Evolutionary conservation across 1,140 invertebrate genomes (phyloP).

Genomic region (Danaus melanippus): DNA sequence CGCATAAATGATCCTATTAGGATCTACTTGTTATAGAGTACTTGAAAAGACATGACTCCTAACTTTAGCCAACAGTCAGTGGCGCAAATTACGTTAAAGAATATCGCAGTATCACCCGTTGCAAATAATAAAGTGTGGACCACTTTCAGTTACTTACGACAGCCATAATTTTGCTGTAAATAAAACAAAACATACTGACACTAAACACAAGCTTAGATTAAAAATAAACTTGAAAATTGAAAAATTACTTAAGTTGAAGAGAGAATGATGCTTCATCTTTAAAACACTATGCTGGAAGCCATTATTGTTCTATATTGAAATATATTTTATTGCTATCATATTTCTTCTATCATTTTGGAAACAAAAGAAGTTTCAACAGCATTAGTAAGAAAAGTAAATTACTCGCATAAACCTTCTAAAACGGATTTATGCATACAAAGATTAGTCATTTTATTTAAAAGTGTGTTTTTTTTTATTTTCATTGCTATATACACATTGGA

Average conservation of each 20-base stretch:
- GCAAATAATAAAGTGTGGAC: slow-evolving; percentile 30
- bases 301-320: slow-evolving; percentile 8
- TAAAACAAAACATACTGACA: slow-evolving; percentile 28
- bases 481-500: not conserved
- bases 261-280: slow-evolving; percentile 21
- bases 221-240: slow-evolving; percentile 28
- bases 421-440: no score
- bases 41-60: slow-evolving; percentile 38
- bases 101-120: slow-evolving; percentile 23
- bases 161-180: slow-evolving; percentile 30
- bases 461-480: no score
- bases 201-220: slow-evolving; percentile 33
- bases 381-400: no score
- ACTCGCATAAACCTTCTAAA: no score
- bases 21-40: slow-evolving; percentile 39
- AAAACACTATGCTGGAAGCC: slow-evolving; percentile 18
- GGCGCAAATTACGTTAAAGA: slow-evolving; percentile 21
- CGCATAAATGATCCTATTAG: slow-evolving; percentile 54
- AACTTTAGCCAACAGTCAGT: slow-evolving; percentile 19
- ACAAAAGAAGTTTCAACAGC: no score
- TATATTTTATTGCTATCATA: no score
- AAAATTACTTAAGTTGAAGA: slow-evolving; percentile 21
- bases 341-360: no score
- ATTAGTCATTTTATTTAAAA: no score
- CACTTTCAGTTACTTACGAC: slow-evolving; percentile 31